These are phyloP conservation scores for Atherinomorus stipes DNA, from an alignment of 2,113 vertebrate genomes.

Conservation along the genomic window DNA sequence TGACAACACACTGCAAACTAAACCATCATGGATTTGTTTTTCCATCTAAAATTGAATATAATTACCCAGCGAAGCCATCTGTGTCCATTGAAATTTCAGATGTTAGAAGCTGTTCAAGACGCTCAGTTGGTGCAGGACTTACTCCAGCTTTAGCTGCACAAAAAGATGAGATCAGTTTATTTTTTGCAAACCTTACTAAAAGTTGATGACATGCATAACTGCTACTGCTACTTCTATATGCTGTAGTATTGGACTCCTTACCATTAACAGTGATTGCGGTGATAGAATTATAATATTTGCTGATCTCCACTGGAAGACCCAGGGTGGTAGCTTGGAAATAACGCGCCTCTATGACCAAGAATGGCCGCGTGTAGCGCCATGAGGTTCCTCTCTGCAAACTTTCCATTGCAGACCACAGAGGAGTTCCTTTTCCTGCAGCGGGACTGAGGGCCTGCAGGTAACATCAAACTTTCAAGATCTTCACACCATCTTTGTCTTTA, in stretches of 20 bases:
- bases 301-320: constrained; percentile 83
- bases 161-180: neutral
- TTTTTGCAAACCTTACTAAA: neutral
- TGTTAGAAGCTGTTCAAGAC: constrained; percentile 66
- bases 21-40: neutral
- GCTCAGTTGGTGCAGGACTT: constrained; percentile 66
- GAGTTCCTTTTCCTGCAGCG: constrained; percentile 67
- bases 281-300: constrained; percentile 78
- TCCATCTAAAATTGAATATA: neutral
- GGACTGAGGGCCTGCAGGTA: constrained; percentile 63
- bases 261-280: constrained; percentile 75
- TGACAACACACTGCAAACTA: neutral
- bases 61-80: constrained; percentile 81
- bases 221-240: fast-evolving
- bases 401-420: constrained; percentile 66
- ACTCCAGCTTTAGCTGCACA: constrained; percentile 70
- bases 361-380: constrained; percentile 76
- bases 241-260: constrained; percentile 40
- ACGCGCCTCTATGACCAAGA: constrained; percentile 74
- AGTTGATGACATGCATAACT: neutral
- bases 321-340: constrained; percentile 79
- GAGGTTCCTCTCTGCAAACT: constrained; percentile 69
- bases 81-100: constrained; percentile 76
- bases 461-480: neutral
- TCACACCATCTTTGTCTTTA: neutral